Percentiles rank a stretch among this genome's conserved stretches.
Conservation (phyloP, 2,888 invertebrate genomes). For the Volucella bombylans region DNA sequence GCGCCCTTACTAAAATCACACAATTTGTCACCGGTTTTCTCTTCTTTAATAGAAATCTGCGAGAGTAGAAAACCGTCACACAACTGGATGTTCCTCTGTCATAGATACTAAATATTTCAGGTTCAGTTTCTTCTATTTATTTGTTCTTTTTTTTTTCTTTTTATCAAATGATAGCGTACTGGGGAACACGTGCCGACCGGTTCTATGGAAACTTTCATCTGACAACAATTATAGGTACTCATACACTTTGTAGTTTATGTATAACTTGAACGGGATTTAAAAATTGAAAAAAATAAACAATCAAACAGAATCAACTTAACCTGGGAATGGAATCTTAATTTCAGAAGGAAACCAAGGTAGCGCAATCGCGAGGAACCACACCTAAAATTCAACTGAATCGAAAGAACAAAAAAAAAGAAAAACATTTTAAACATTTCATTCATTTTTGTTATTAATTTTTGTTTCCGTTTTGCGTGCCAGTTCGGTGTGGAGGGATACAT, state of each 20-base stretch:
- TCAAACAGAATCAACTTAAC: neutral
- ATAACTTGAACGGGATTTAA: conserved; percentile 1
- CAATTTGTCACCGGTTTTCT: conserved; percentile 39
- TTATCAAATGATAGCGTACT: neutral
- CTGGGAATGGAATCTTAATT: conserved; percentile 27
- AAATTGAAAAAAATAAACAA: conserved; percentile 2
- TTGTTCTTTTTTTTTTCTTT: neutral
- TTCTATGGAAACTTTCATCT: conserved; percentile 27
- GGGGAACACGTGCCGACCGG: conserved; percentile 46
- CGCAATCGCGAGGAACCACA: conserved; percentile 68
- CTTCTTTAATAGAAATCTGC: conserved; percentile 32
- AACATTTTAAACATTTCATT: conserved; percentile 29
- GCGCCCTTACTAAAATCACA: conserved; percentile 1
- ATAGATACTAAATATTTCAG: conserved; percentile 29
- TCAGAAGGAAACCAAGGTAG: conserved; percentile 41
- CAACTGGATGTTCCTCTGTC: conserved; percentile 18
- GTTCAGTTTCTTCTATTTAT: conserved; percentile 15
- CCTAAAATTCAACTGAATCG: conserved; percentile 56
- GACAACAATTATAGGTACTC: neutral
- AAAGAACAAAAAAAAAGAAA: neutral
- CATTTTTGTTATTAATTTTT: conserved; percentile 35
- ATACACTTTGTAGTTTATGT: neutral
- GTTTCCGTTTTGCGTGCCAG: conserved; percentile 25
- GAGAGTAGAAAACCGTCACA: conserved; percentile 5
- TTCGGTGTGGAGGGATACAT: conserved; percentile 26